Base-by-base conservation (phyloP, 2,113 vertebrate genomes). In the Coryphaenoides rupestris region DNA sequence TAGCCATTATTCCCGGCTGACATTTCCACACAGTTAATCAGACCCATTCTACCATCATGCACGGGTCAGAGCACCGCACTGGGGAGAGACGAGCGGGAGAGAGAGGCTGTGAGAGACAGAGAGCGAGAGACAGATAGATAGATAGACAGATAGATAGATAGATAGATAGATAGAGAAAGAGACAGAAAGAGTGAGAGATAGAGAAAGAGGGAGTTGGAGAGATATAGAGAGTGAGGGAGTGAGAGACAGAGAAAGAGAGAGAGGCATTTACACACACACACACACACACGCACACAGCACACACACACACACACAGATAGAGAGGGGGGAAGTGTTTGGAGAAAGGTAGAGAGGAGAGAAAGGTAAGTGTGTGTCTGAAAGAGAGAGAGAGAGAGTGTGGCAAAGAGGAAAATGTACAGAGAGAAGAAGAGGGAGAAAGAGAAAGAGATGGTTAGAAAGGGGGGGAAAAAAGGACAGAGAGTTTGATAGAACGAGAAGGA, bases 21-120 rank as follows among this genome's bases (percentile, higher is more conserved):
- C 83, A 84, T 85, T 85, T 87, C 69, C 81, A 69, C 74, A 70
- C 73, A 79, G 81, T 84, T 85, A 84, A 87, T 84, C 82, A 77
- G 74, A 70, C 68, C 72, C 72, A 83, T 79, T 84, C 79, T 80
- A 62, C 89, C 84, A 80, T 82, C 70, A 68, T 16, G 24, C 66
- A 60, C 77, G 72, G 82, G 82, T 84, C 78, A 83, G 75, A 80
- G 75, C 69, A 65, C 24, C 81, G 76, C 63, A 64, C 74, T 3
- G 15, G 46, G 10, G 12, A 45, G 40, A 45, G 40, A 45, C n/a
- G n/a, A 45, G 46, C 2, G 46, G 10, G 46, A 26, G 6, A 3
- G 76, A 81, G 50, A 53, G 50, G 50, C 50, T 4, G 50, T 4
- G 50, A 19, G 50, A 19, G 7, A 19, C 10, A 77, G 73, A 12